A percentile compares a stretch with the other conserved stretches of the same genome.
Evolutionary conservation across 2,888 invertebrate species (phyloP).

Genomic region (Pyrochroa serraticornis): DNA sequence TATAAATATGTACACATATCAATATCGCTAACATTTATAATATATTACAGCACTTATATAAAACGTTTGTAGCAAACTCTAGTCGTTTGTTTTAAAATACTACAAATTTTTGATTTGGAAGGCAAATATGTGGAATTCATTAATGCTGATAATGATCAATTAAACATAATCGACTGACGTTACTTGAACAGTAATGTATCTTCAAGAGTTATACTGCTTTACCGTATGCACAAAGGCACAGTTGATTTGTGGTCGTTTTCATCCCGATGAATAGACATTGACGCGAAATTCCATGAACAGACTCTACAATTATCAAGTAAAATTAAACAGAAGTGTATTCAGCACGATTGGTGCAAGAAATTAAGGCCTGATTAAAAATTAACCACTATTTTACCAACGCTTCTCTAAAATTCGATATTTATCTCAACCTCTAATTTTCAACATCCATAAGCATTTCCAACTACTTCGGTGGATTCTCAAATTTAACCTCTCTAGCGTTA

Average conservation of each 20-base stretch:
- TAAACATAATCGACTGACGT: no score
- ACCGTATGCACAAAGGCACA: constrained; percentile 31
- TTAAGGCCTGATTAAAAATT: constrained; percentile 18
- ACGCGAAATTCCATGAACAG: no score
- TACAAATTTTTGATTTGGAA: constrained; percentile 36
- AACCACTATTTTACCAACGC: constrained; percentile 11
- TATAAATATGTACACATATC: constrained; percentile 48
- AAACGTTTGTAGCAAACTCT: constrained; percentile 39
- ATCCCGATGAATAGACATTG: not conserved
- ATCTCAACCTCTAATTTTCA: constrained; percentile 3
- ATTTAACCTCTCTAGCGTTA: constrained; percentile 43
- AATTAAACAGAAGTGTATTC: not conserved
- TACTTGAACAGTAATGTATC: not conserved
- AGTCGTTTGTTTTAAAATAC: constrained; percentile 17
- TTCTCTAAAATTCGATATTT: not conserved
- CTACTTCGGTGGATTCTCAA: constrained; percentile 32
- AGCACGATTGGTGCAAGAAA: constrained; percentile 20
- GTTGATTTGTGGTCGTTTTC: constrained; percentile 28
- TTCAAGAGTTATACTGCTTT: no score
- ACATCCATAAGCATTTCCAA: constrained; percentile 1
- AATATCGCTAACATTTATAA: constrained; percentile 44
- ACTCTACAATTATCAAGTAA: no score
- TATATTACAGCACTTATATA: constrained; percentile 32
- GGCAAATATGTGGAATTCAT: constrained; percentile 40
- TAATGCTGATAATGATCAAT: not conserved